phyloP scores from a whole-genome alignment of 2,113 vertebrate genomes.

The Fregata magnificens region DNA sequence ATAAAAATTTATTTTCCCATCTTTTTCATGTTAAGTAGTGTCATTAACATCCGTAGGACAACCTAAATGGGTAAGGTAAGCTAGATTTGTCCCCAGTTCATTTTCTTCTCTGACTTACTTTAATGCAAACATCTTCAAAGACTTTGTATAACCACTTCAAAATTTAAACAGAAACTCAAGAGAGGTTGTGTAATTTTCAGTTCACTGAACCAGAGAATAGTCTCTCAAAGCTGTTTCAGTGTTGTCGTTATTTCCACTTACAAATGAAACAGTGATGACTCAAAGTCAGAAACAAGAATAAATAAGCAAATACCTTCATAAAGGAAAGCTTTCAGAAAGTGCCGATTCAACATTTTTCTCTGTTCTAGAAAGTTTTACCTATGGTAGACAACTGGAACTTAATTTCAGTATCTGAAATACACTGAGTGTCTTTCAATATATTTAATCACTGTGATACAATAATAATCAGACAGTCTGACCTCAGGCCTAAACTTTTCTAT shows the following conservation, averaged over 20 bases:
- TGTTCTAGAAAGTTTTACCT: background rate
- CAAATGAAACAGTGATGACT: background rate
- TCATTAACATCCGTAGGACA: background rate
- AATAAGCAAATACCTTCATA: background rate
- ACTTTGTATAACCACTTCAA: conserved; percentile 24
- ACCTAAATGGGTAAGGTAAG: background rate
- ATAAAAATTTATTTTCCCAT: background rate
- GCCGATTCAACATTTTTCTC: background rate
- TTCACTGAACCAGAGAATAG: conserved; percentile 50
- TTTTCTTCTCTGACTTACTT: background rate
- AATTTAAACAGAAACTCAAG: conserved; percentile 10
- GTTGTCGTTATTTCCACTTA: conserved; percentile 32
- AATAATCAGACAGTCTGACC: background rate
- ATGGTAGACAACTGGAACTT: background rate
- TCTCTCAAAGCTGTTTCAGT: conserved; percentile 1
- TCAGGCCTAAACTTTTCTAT: background rate
- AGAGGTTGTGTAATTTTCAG: conserved; percentile 28
- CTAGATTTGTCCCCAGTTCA: background rate
- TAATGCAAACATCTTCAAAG: background rate
- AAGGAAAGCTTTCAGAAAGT: background rate
- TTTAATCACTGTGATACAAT: background rate
- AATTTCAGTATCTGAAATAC: background rate
- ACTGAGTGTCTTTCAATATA: background rate
- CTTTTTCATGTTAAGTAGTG: background rate
- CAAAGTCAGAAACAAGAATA: conserved; percentile 6